phyloP scores from a whole-genome alignment of 2,113 vertebrate genomes.

The Corythaeola cristata region DNA sequence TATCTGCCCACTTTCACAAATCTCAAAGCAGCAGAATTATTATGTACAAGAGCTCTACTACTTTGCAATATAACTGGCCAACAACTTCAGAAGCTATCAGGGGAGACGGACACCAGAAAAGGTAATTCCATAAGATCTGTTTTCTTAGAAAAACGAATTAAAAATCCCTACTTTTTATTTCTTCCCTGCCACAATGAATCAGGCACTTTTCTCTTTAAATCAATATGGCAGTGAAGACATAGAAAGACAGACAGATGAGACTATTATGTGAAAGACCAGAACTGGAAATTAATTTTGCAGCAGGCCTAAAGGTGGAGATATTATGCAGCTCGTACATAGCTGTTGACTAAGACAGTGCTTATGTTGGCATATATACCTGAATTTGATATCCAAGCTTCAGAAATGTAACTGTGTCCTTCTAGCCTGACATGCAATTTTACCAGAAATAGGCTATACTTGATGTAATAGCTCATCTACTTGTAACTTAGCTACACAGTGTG shows the following conservation, averaged over 20 bases:
- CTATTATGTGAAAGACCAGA: not conserved
- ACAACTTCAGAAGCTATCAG: not conserved
- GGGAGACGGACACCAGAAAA: not conserved
- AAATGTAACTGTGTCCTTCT: not conserved
- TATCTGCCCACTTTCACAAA: not conserved
- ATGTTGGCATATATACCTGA: not conserved
- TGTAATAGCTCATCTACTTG: not conserved
- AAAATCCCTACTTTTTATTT: not conserved
- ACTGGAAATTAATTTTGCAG: not conserved
- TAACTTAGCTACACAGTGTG: not conserved
- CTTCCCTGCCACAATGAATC: not conserved
- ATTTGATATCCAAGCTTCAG: not conserved
- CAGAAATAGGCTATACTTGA: not conserved
- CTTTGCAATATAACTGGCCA: not conserved
- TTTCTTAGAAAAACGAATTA: not conserved
- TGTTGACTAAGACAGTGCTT: not conserved
- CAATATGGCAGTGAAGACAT: not conserved
- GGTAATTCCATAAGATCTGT: not conserved
- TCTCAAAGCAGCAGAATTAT: not conserved
- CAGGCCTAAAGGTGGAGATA: not conserved
- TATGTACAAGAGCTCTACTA: not conserved
- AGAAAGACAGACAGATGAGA: not conserved
- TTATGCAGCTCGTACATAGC: not conserved
- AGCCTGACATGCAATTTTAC: rapidly evolving
- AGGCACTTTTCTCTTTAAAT: not conserved